Evolutionary conservation across 2,888 invertebrate species (phyloP), one percentile per base, ranked within the genome.

Genomic region (Argyresthia albistria): DNA sequence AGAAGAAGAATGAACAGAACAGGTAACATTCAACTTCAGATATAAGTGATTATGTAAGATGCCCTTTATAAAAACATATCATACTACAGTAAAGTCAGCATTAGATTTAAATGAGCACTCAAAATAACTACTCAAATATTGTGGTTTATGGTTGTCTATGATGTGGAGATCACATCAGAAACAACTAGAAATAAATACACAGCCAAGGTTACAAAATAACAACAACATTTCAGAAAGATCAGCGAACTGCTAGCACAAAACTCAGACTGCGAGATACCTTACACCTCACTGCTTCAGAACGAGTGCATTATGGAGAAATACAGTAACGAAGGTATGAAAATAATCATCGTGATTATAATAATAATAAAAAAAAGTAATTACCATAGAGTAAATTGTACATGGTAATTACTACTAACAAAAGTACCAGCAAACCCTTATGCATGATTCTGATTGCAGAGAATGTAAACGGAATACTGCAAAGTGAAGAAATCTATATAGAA

Each of bases 401-500:
- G n/a, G n/a, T n/a, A n/a, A n/a, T n/a, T 8, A 36, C 7, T 36
- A 36, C 7, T 36, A 36, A 15, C 39, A 50, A 48, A 48, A 50
- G 11, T 54, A 56, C 53, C 35, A 36, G 9, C 9, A 36, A 36
- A 36, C 36, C 36, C 9, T 36, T 36, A n/a, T n/a, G n/a, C n/a
- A n/a, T 36, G 9, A 36, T n/a, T 39, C 39, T 15, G 36, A 25
- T 66, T 76, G 11, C 68, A 88, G 90, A 90, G 61, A 90, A 89
- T 59, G 88, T 93, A 35, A 91, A 92, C 60, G 88, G 90, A 55
- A 86, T 93, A 49, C 89, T 93, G 39, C 88, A 89, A 62, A 89
- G 90, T 55, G 93, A 93, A 80, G 92, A 92, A 67, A 89, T 90
- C 55, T 91, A 91, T 63, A 90, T 93, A 53, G 80, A 90, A 58